phyloP scores from a whole-genome alignment of 1,140 invertebrate genomes.

The Aricia agestis region DNA sequence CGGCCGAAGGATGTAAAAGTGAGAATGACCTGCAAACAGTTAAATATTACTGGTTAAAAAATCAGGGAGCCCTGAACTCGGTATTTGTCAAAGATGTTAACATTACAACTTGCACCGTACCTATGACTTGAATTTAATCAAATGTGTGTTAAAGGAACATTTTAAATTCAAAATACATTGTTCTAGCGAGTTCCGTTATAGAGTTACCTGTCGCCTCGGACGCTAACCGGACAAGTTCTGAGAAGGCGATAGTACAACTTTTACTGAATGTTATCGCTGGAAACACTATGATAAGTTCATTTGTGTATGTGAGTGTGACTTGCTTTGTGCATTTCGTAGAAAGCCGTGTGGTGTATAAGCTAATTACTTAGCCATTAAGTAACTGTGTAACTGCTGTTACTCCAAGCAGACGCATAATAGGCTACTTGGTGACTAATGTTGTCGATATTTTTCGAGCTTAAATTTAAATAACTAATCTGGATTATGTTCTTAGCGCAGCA shows the following conservation, averaged over 20 bases:
- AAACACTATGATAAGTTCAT: conserved; percentile 63
- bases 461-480: too few species aligned
- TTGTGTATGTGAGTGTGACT: conserved; percentile 48
- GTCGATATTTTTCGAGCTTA: too few species aligned
- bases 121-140: background rate
- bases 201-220: conserved; percentile 60
- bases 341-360: conserved; percentile 41
- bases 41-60: too few species aligned
- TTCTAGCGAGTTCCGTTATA: conserved; percentile 58
- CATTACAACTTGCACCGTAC: too few species aligned
- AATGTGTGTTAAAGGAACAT: conserved; percentile 5
- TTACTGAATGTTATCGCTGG: conserved; percentile 70
- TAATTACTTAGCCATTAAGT: conserved; percentile 38
- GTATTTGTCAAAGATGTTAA: too few species aligned
- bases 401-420: background rate
- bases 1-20: background rate
- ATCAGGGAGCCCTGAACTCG: too few species aligned
- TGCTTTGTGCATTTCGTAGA: conserved; percentile 48
- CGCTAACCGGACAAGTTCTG: conserved; percentile 49
- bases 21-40: background rate
- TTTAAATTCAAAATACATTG: conserved; percentile 37
- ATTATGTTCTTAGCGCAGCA: too few species aligned
- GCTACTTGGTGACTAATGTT: background rate
- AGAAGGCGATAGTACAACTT: conserved; percentile 65
- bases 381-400: background rate